Evolutionary conservation across 2,888 invertebrate species (phyloP).

Genomic region (Rugalucina vietnamica): DNA sequence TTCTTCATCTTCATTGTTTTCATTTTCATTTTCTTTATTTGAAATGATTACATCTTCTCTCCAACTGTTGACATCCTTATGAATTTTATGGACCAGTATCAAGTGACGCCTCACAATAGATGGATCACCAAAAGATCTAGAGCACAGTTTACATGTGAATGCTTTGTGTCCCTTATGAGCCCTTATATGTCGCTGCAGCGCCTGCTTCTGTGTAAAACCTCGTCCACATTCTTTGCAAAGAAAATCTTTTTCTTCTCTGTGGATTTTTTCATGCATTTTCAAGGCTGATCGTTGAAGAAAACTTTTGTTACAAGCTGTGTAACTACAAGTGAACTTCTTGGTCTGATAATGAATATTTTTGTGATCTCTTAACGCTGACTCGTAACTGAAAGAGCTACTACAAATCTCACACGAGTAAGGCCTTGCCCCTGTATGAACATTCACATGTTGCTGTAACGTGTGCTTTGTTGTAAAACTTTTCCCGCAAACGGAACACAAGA

Average conservation of each 20-base stretch:
- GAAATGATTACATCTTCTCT: conserved; percentile 73
- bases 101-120: conserved; percentile 75
- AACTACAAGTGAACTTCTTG: conserved; percentile 82
- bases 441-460: conserved; percentile 73
- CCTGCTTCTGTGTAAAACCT: conserved; percentile 84
- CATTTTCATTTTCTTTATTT: too few species aligned
- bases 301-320: conserved; percentile 76
- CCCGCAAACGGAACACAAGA: conserved; percentile 76
- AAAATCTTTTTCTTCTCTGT: conserved; percentile 82
- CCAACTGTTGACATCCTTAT: conserved; percentile 72
- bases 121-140: conserved; percentile 80
- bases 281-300: conserved; percentile 83
- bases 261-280: conserved; percentile 83
- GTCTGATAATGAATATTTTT: conserved; percentile 78
- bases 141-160: conserved; percentile 83
- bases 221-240: conserved; percentile 82
- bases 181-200: conserved; percentile 83
- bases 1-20: too few species aligned
- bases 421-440: conserved; percentile 72
- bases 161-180: conserved; percentile 83
- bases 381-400: conserved; percentile 75
- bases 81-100: conserved; percentile 75
- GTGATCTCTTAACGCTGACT: conserved; percentile 78
- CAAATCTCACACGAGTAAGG: conserved; percentile 75
- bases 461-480: conserved; percentile 78